Percentiles rank a stretch among this genome's conserved stretches.
phyloP scores from a whole-genome alignment of 2,888 invertebrate genomes.

The Liopterus haemorrhoidalis region DNA sequence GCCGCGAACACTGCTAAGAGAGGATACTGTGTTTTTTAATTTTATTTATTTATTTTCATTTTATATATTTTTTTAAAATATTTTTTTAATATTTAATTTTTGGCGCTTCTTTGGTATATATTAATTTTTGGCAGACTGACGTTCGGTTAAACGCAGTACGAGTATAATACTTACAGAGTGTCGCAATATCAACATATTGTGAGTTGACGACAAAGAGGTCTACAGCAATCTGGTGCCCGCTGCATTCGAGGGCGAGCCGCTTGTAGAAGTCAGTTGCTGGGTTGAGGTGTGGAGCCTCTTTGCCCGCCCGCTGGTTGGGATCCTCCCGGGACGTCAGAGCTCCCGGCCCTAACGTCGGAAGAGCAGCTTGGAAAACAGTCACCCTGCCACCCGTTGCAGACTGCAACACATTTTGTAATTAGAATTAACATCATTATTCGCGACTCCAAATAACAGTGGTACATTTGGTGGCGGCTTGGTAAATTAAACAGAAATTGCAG shows the following conservation, averaged over 20 bases:
- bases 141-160: too few relatives aligned
- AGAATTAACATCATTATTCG: neutral
- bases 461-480: too few relatives aligned
- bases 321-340: constrained; percentile 81
- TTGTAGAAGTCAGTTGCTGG: constrained; percentile 98
- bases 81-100: too few relatives aligned
- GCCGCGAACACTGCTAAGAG: too few relatives aligned
- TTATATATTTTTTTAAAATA: too few relatives aligned
- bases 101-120: too few relatives aligned
- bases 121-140: too few relatives aligned
- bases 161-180: constrained; percentile 79
- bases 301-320: constrained; percentile 73
- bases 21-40: too few relatives aligned
- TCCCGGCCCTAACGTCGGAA: constrained; percentile 86
- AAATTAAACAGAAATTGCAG: too few relatives aligned
- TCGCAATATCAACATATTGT: constrained; percentile 90
- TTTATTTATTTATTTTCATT: too few relatives aligned
- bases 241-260: constrained; percentile 90
- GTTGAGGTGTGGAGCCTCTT: constrained; percentile 80
- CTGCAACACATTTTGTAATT: constrained; percentile 44
- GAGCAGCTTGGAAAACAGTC: constrained; percentile 86
- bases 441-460: too few relatives aligned
- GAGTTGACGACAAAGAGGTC: constrained; percentile 91
- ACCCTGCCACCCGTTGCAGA: constrained; percentile 89
- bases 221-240: constrained; percentile 91